These are phyloP conservation scores for Polyergus mexicanus DNA, from an alignment of 1,140 invertebrate genomes.

Conservation along the genomic window DNA sequence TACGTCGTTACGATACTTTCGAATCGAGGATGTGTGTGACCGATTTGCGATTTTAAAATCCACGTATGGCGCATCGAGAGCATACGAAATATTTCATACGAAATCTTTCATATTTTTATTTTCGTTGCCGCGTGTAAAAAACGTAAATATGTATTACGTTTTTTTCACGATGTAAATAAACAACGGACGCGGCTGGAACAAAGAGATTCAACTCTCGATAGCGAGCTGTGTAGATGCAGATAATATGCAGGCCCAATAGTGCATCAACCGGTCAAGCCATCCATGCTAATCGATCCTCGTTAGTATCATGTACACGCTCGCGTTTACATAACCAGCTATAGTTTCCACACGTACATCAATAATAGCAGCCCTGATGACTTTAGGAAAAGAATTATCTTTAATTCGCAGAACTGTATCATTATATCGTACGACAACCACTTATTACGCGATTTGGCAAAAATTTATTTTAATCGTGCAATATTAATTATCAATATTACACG, in stretches of 20 bases:
- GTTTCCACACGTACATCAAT: slow-evolving; percentile 36
- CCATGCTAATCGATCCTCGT: slow-evolving; percentile 60
- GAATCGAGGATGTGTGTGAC: neutral
- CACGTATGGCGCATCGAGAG: neutral
- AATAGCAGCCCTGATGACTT: slow-evolving; percentile 26
- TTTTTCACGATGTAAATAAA: slow-evolving; percentile 49
- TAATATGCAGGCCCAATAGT: slow-evolving; percentile 54
- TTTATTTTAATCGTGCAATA: slow-evolving; percentile 2
- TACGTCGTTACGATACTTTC: slow-evolving; percentile 12
- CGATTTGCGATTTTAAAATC: slow-evolving; percentile 12
- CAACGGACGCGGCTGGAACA: slow-evolving; percentile 21
- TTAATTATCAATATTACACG: slow-evolving; percentile 19
- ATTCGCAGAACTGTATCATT: slow-evolving; percentile 1
- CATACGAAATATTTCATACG: slow-evolving; percentile 28
- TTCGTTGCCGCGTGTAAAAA: neutral
- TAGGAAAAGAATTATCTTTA: slow-evolving; percentile 1
- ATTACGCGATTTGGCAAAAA: neutral
- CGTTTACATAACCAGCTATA: slow-evolving; percentile 59
- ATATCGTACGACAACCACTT: neutral
- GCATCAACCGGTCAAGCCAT: slow-evolving; percentile 62
- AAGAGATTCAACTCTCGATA: slow-evolving; percentile 41
- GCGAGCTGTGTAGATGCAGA: slow-evolving; percentile 55
- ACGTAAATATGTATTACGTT: slow-evolving; percentile 45
- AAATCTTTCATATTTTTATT: too few species aligned
- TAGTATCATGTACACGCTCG: slow-evolving; percentile 53